Evolutionary conservation across 2,113 vertebrate genomes (phyloP), one percentile per base, ranked within the genome.

Genomic region (Corydoras sp.): DNA sequence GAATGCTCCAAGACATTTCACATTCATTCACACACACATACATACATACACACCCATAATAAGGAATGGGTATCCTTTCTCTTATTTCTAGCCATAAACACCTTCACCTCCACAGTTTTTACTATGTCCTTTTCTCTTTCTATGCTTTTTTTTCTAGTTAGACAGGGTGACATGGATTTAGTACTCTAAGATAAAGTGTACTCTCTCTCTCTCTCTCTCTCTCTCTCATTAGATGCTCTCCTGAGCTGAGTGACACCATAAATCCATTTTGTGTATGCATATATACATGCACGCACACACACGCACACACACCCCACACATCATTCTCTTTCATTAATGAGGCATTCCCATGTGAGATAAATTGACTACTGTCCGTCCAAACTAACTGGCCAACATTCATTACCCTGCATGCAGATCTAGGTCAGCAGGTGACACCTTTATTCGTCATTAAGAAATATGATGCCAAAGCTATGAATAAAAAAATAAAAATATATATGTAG

Each of bases 271-370:
- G 31, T 32, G 35, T 60, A 64, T 43, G 68, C 55, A 69, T 56
- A 71, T 49, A 65, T 48, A 66, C 68, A 70, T 67, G 58, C 60
- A 68, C 65, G 62, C 65, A 74, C 62, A 66, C 30, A 58, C 63
- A 65, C 55, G 48, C 32, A 35, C 35, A 8, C 35, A 8, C 35
- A 43, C 35, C 35, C 4, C 35, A 43, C 54, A 43, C 35, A 43
- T 76, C 85, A 83, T 89, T 81, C 86, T 90, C 89, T 86, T 93
- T 97, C 93, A 96, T 97, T 94, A 97, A 96, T 93, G 94, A 97
- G 93, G 89, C 91, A 94, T 94, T 94, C 92, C 92, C 92, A 95
- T 93, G 92, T 92, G 93, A 92, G 93, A 94, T 93, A 93, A 94
- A 97, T 94, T 89, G 93, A 94, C 91, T 95, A 91, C 88, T 92